These are phyloP conservation scores for Myopa tessellatipennis DNA, from an alignment of 2,888 invertebrate genomes.

Conservation along the genomic window DNA sequence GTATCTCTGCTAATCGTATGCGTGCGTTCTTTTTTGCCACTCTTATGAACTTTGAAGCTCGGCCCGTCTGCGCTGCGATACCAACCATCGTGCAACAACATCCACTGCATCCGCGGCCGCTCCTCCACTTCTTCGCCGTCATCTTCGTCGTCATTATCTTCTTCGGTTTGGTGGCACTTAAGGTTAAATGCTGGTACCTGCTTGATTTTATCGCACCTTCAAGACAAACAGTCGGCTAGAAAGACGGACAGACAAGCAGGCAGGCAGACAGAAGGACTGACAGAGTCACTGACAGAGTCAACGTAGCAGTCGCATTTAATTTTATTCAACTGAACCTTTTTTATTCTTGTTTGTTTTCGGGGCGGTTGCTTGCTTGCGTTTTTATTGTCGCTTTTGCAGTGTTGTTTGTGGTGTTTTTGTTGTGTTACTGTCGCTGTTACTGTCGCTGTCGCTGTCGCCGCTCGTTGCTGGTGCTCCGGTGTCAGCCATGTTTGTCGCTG, in stretches of 20 bases:
- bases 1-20: conserved; percentile 9
- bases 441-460: not conserved
- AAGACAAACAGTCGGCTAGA: not conserved
- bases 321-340: conserved; percentile 6
- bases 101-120: not conserved
- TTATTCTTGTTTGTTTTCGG: not conserved
- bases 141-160: not conserved
- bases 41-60: not conserved
- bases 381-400: not conserved
- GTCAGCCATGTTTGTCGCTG: not conserved
- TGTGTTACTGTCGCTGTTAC: not conserved
- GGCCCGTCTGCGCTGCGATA: not conserved
- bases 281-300: conserved; percentile 9
- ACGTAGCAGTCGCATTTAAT: not conserved
- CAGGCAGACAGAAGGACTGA: too few species aligned
- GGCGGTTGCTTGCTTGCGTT: not conserved
- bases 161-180: conserved; percentile 1
- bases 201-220: conserved; percentile 9
- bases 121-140: not conserved
- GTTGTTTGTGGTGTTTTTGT: not conserved
- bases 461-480: not conserved
- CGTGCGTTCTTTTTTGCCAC: conserved; percentile 18
- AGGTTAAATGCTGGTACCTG: conserved; percentile 18
- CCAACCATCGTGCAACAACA: not conserved
- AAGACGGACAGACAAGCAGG: too few species aligned